These are phyloP conservation scores for Falco punctatus DNA, from an alignment of 2,113 vertebrate genomes.

Conservation along the genomic window DNA sequence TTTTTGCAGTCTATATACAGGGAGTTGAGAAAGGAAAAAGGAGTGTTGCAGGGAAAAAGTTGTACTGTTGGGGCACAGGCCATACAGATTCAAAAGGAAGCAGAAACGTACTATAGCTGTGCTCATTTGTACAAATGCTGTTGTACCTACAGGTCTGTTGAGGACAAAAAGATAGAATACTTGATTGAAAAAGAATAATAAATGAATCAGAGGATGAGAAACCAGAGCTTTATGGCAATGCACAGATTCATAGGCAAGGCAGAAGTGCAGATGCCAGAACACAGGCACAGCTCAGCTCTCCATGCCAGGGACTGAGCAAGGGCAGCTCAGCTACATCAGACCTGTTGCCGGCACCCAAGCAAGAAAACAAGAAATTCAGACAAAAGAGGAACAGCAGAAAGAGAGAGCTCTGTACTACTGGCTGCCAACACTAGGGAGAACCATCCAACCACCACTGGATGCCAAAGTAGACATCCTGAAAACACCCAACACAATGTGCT, in stretches of 20 bases:
- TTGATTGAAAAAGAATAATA: not conserved
- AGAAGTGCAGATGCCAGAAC: not conserved
- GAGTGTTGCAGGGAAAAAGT: not conserved
- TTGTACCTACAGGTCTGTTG: not conserved
- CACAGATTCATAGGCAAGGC: not conserved
- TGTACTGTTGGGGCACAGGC: not conserved
- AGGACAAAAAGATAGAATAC: not conserved
- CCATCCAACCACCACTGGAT: not conserved
- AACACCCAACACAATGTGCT: not conserved
- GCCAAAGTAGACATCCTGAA: not conserved
- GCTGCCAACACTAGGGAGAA: not conserved
- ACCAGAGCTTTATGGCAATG: not conserved
- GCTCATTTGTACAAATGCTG: not conserved
- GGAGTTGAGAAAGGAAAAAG: not conserved
- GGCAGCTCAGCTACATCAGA: not conserved
- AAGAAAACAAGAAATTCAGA: not conserved
- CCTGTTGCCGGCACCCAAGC: not conserved
- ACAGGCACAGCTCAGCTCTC: not conserved
- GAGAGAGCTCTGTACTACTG: not conserved
- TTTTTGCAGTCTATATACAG: not conserved
- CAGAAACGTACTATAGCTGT: accelerated
- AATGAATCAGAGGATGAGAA: not conserved
- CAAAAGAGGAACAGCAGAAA: not conserved
- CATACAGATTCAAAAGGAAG: not conserved
- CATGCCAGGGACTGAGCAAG: not conserved